Evolutionary conservation across 2,113 vertebrate species (phyloP).

Genomic region (Lepus americanus): DNA sequence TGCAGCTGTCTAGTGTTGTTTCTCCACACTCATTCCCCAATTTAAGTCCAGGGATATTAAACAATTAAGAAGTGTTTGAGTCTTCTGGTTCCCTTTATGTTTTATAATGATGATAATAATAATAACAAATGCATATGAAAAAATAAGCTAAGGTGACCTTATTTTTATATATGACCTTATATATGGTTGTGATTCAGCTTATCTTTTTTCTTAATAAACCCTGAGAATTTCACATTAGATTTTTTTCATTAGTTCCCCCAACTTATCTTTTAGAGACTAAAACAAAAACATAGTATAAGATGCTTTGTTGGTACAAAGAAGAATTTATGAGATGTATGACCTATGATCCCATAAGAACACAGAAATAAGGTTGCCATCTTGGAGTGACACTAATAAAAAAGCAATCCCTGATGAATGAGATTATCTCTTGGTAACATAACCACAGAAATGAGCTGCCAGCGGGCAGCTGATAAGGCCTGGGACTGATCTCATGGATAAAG

Average conservation of each 20-base stretch:
- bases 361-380: not conserved
- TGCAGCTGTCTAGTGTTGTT: not conserved
- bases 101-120: not conserved
- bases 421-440: slow-evolving; percentile 41
- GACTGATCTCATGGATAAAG: not conserved
- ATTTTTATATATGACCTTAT: not conserved
- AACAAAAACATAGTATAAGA: not conserved
- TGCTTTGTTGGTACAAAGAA: slow-evolving; percentile 33
- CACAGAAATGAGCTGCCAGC: not conserved
- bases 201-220: not conserved
- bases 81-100: not conserved
- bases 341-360: not conserved
- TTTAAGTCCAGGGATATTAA: not conserved
- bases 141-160: not conserved
- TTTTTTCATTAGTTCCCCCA: not conserved
- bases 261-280: not conserved
- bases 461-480: not conserved
- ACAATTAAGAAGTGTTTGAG: slow-evolving; percentile 53
- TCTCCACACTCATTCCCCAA: not conserved
- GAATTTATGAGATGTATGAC: not conserved
- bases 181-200: not conserved
- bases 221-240: not conserved
- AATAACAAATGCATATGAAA: not conserved
- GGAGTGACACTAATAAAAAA: slow-evolving; percentile 14
- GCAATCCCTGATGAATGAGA: slow-evolving; percentile 10